phyloP scores from a whole-genome alignment of 30 jellyfish, hydroid and myxozoan species.

The Aurelia sp. region DNA sequence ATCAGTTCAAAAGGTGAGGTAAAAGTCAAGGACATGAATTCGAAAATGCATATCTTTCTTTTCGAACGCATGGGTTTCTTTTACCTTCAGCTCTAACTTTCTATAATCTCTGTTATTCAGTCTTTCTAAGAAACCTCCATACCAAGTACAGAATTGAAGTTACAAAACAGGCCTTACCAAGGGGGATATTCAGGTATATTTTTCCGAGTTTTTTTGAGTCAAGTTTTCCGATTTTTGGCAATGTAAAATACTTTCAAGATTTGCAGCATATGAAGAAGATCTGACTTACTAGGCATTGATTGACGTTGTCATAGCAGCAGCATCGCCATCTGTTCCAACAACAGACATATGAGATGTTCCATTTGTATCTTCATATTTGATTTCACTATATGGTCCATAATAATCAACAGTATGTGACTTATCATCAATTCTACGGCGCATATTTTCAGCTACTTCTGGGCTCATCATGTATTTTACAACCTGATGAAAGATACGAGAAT shows the following conservation, averaged over 20 bases:
- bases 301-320: constrained; percentile 98
- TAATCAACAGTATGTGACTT: constrained; percentile 89
- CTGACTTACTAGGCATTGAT: constrained; percentile 96
- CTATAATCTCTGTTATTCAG: no score
- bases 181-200: no score
- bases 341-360: constrained; percentile 99
- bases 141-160: no score
- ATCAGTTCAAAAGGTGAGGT: no score
- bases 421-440: constrained; percentile 80
- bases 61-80: no score
- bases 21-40: no score
- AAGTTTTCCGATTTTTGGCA: no score
- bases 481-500: constrained; percentile 13
- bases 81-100: no score
- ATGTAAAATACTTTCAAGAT: background rate
- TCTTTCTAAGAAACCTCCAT: no score
- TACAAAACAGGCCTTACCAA: no score
- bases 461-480: constrained; percentile 94
- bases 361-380: constrained; percentile 73
- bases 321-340: constrained; percentile 96
- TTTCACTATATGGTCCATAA: constrained; percentile 94
- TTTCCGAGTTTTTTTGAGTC: no score
- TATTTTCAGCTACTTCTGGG: constrained; percentile 78
- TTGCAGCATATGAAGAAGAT: background rate
- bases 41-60: no score